phyloP scores from a whole-genome alignment of 2,888 invertebrate genomes.

The Augochlorella aurata region DNA sequence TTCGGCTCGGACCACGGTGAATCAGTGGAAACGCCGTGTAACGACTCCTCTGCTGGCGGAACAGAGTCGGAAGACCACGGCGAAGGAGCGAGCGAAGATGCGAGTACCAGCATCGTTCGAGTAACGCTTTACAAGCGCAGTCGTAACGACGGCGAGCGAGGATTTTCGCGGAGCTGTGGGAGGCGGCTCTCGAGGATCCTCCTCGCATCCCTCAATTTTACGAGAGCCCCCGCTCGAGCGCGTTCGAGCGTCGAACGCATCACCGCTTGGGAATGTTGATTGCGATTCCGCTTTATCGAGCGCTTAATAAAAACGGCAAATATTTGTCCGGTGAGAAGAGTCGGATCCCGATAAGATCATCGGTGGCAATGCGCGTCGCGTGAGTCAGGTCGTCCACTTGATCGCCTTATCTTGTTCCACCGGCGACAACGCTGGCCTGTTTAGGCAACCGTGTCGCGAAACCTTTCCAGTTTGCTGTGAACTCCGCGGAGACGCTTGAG shows the following conservation, averaged over 20 bases:
- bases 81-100: slow-evolving; percentile 9
- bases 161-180: slow-evolving; percentile 19
- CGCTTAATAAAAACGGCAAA: background rate
- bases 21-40: slow-evolving; percentile 50
- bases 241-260: background rate
- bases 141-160: slow-evolving; percentile 30
- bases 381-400: slow-evolving; percentile 22
- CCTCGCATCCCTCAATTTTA: slow-evolving; percentile 13
- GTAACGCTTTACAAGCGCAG: slow-evolving; percentile 30
- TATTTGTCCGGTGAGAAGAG: background rate
- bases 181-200: slow-evolving; percentile 9
- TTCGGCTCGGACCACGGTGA: slow-evolving; percentile 44
- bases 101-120: slow-evolving; percentile 1
- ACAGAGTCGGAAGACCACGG: background rate
- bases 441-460: slow-evolving; percentile 34
- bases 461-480: slow-evolving; percentile 38
- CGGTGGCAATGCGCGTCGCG: slow-evolving; percentile 12
- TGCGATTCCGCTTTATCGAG: slow-evolving; percentile 20
- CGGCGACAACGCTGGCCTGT: background rate
- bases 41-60: slow-evolving; percentile 23
- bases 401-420: slow-evolving; percentile 25
- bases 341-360: slow-evolving; percentile 28
- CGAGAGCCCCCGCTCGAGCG: background rate
- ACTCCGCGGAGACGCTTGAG: background rate
- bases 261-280: background rate